Percentiles rank a stretch among this genome's conserved stretches.
Conservation (phyloP, 2,113 vertebrate species). For the Petaurus breviceps region DNA sequence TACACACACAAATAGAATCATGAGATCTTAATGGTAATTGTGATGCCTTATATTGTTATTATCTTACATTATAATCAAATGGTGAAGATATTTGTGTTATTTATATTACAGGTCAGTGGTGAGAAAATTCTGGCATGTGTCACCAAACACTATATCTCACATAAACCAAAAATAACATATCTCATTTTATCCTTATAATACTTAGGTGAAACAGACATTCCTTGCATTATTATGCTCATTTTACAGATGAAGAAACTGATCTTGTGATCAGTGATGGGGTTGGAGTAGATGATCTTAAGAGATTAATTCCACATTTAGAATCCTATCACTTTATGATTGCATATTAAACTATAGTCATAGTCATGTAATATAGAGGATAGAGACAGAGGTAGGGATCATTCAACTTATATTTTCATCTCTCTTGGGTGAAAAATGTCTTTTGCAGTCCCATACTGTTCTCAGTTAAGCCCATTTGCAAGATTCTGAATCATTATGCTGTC, state of each 20-base stretch:
- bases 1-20: not conserved
- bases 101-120: not conserved
- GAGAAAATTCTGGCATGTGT: not conserved
- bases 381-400: not conserved
- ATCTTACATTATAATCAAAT: not conserved
- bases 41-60: not conserved
- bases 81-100: not conserved
- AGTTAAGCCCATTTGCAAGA: conserved; percentile 57
- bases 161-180: not conserved
- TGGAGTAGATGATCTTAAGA: not conserved
- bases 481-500: conserved; percentile 57
- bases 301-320: not conserved
- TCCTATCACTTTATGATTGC: not conserved
- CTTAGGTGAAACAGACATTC: not conserved
- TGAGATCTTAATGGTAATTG: not conserved
- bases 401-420: conserved; percentile 32
- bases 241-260: not conserved
- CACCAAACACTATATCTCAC: not conserved
- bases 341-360: not conserved
- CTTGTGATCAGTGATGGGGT: not conserved
- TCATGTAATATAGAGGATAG: not conserved
- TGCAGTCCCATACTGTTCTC: conserved; percentile 6
- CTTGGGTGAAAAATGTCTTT: conserved; percentile 36
- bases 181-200: not conserved
- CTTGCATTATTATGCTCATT: not conserved